Percentiles rank a stretch among this genome's conserved stretches.
Conservation (phyloP, 1,140 invertebrate species). For the Drosophila obscura region DNA sequence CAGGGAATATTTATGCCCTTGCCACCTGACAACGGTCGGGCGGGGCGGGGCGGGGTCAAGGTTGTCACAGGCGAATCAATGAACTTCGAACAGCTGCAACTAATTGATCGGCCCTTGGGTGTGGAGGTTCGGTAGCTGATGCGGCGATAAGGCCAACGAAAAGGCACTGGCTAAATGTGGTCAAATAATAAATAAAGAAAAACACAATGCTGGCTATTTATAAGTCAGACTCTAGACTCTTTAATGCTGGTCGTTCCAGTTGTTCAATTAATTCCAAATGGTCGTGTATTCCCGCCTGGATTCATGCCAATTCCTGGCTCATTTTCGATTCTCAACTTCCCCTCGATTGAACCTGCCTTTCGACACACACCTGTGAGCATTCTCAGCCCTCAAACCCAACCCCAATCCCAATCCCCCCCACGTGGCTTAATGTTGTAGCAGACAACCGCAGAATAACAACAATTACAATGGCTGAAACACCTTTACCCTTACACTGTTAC, state of each 20-base stretch:
- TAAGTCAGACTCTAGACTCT: no score
- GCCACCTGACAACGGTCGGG: slow-evolving; percentile 51
- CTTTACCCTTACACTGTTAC: slow-evolving; percentile 41
- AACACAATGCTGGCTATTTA: no score
- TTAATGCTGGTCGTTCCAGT: no score
- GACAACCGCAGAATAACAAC: slow-evolving; percentile 71
- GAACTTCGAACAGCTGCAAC: slow-evolving; percentile 49
- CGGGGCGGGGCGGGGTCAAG: slow-evolving; percentile 60
- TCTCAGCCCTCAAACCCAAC: slow-evolving; percentile 53
- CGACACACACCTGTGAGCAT: slow-evolving; percentile 79
- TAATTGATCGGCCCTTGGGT: slow-evolving; percentile 40
- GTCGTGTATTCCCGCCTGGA: no score
- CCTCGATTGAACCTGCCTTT: slow-evolving; percentile 48
- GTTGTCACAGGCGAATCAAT: slow-evolving; percentile 54
- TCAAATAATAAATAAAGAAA: no score
- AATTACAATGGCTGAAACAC: slow-evolving; percentile 50
- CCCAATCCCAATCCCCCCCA: slow-evolving; percentile 11
- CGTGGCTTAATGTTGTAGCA: slow-evolving; percentile 67
- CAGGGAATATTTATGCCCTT: slow-evolving; percentile 65
- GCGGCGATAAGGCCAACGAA: slow-evolving; percentile 15
- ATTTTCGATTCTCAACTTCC: slow-evolving; percentile 18
- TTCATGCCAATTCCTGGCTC: not conserved
- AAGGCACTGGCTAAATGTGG: no score
- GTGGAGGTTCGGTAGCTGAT: not conserved
- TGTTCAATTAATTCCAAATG: no score